Evolutionary conservation across 2,797 vertebrate species (phyloP), one percentile per base, ranked within the genome.

Genomic region (Discoglossus pictus): DNA sequence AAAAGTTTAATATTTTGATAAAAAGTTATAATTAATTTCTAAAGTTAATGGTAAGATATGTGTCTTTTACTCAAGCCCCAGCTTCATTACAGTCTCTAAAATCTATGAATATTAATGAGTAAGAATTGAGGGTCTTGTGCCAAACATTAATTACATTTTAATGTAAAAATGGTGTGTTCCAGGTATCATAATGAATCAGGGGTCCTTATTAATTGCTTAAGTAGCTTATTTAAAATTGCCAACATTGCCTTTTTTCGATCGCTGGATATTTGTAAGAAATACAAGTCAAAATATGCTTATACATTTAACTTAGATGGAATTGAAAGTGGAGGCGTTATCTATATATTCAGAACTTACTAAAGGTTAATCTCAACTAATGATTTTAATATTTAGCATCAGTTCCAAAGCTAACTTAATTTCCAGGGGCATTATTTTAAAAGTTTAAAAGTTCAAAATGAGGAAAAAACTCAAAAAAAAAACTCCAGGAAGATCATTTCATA

Each of bases 71-170:
- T 68, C 40, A 55, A 47, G 27, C 50, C 38, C 55, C 24, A 42
- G 59, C 51, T 48, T 69, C 50, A 61, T 69, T 69, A 62, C 18
- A 62, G 15, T 31, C 39, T 23, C 40, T 54, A 36, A 36, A 54
- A 31, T 42, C 59, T 70, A 70, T 70, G 52, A 70, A 70, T 70
- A 70, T 53, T 70, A 70, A 70, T 70, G 43, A 48, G 24, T 7
- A 12, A 40, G 53, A 55, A 40, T 2, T 31, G 13, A 55, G 18
- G 35, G 43, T 48, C 43, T 17, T 15, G 59, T 70, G 59, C 59
- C 67, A 70, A 63, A 17, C 67, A 56, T 55, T 70, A 70, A 70
- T 70, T 70, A 63, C 51, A 35, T 63, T 70, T 70, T 63, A 70
- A 56, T 62, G 51, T 40, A 48, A 43, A 34, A 38, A 70, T 62